A percentile compares a stretch with the other conserved stretches of the same genome.
Conservation (phyloP, 2,888 invertebrate genomes). For the Melanostoma scalare region DNA sequence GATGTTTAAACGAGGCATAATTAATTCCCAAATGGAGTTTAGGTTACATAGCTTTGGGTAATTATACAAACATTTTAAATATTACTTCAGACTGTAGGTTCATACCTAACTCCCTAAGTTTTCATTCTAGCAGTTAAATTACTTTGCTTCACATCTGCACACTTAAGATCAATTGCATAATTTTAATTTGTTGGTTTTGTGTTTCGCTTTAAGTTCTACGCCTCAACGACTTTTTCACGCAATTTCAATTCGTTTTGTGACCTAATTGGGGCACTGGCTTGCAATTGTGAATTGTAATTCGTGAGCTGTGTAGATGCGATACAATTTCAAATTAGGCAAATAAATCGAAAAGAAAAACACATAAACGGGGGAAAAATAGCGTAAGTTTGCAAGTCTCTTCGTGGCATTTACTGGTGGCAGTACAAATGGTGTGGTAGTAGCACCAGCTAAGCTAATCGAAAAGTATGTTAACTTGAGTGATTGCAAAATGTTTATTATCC, state of each 20-base stretch:
- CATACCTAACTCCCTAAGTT: too few relatives aligned
- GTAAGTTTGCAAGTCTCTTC: neutral
- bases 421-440: conserved; percentile 6
- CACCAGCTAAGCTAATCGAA: neutral
- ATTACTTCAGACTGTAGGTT: too few relatives aligned
- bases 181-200: neutral
- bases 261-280: conserved; percentile 32
- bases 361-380: conserved; percentile 15
- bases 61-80: too few relatives aligned
- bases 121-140: neutral
- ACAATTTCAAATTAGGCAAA: conserved; percentile 19
- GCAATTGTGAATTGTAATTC: neutral
- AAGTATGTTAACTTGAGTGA: neutral
- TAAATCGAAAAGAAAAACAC: conserved; percentile 2
- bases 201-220: neutral
- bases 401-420: conserved; percentile 17
- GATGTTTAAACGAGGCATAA: too few relatives aligned
- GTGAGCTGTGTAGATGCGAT: neutral
- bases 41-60: too few relatives aligned
- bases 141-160: conserved; percentile 1
- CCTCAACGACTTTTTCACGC: conserved; percentile 30
- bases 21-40: too few relatives aligned
- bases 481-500: conserved; percentile 5
- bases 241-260: conserved; percentile 35
- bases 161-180: conserved; percentile 20